phyloP scores from a whole-genome alignment of 2,797 vertebrate genomes.

The Ara ararauna region DNA sequence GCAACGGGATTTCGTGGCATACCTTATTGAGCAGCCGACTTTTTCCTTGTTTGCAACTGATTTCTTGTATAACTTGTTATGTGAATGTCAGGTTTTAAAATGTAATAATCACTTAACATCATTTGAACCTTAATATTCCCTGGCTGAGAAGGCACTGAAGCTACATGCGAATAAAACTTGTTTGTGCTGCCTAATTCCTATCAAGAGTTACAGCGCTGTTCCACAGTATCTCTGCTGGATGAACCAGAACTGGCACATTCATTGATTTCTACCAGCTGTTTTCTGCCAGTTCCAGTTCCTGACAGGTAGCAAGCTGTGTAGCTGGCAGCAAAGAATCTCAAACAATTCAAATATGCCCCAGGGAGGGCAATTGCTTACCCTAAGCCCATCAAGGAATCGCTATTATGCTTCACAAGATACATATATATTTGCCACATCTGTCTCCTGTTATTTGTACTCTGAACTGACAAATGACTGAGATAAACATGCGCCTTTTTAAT shows the following conservation, averaged over 20 bases:
- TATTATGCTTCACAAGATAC: constrained; percentile 78
- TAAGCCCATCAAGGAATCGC: constrained; percentile 78
- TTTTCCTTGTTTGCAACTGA: not conserved
- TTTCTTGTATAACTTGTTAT: not conserved
- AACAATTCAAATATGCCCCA: constrained; percentile 71
- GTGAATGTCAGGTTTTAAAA: constrained; percentile 20
- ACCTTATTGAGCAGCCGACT: not conserved
- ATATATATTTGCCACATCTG: constrained; percentile 80
- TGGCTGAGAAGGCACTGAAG: not conserved
- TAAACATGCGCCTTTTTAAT: constrained; percentile 72
- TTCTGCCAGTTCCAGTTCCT: constrained; percentile 76
- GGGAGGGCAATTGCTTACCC: constrained; percentile 80
- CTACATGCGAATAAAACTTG: constrained; percentile 12
- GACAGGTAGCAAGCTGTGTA: constrained; percentile 82
- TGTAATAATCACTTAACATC: not conserved
- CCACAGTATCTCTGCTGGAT: constrained; percentile 56
- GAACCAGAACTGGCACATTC: constrained; percentile 70
- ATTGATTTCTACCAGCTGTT: constrained; percentile 75
- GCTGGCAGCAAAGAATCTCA: constrained; percentile 74
- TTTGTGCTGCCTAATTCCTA: constrained; percentile 26
- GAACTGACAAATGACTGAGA: constrained; percentile 75
- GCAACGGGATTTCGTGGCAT: not conserved
- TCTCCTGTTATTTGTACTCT: constrained; percentile 77
- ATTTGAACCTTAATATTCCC: constrained; percentile 18
- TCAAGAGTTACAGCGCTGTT: constrained; percentile 40